These are phyloP conservation scores for Leptoclinus maculatus DNA, from an alignment of 2,797 vertebrate genomes.

Conservation along the genomic window DNA sequence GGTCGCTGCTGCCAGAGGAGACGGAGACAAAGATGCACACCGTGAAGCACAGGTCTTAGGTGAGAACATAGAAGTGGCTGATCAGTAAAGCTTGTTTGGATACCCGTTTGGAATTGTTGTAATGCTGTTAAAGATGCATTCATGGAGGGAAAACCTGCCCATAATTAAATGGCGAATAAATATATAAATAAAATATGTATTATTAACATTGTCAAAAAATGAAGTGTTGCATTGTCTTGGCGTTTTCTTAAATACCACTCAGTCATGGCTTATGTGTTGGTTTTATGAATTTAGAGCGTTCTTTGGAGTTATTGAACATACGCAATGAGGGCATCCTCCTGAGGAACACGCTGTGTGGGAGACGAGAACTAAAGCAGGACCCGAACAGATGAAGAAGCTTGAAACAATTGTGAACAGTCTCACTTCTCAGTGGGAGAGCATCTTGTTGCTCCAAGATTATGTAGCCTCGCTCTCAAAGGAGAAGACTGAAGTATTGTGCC, in stretches of 20 bases:
- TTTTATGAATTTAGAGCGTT: constrained; percentile 12
- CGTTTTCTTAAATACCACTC: not conserved
- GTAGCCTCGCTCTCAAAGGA: constrained; percentile 44
- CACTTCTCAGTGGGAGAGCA: constrained; percentile 66
- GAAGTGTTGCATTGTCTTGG: not conserved
- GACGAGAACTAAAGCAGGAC: constrained; percentile 39
- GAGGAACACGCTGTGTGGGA: constrained; percentile 52
- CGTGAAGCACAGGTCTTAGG: too few species aligned
- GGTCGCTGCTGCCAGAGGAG: too few species aligned
- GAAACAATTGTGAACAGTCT: constrained; percentile 60
- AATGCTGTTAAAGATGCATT: not conserved
- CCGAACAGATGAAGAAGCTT: constrained; percentile 67
- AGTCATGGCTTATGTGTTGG: not conserved
- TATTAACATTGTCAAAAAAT: not conserved
- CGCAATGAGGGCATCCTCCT: constrained; percentile 51
- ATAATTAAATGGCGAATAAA: not conserved
- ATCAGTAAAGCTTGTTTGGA: not conserved
- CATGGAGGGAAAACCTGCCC: not conserved
- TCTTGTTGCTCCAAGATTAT: constrained; percentile 67
- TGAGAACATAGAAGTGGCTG: not conserved
- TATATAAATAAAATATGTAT: not conserved
- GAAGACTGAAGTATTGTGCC: constrained; percentile 14
- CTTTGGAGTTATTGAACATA: constrained; percentile 42
- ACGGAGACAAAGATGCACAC: too few species aligned
- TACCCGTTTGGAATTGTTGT: not conserved